These are phyloP conservation scores for Hyperoplus lanceolatus DNA, from an alignment of 2,797 vertebrate species.

Conservation along the genomic window DNA sequence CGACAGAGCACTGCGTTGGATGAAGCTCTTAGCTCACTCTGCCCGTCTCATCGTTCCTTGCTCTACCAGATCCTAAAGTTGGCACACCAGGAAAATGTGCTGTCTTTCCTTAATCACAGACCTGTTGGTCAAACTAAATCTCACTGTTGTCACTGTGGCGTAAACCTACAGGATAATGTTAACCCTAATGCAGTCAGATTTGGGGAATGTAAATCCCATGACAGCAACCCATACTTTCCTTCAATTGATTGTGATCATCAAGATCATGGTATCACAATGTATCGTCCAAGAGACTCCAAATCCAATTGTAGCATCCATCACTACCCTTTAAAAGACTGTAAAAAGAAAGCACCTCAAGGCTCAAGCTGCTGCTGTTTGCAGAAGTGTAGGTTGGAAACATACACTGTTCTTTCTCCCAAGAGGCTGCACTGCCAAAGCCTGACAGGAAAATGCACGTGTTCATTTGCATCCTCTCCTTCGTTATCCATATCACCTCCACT, in stretches of 20 bases:
- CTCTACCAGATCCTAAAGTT: conserved; percentile 92
- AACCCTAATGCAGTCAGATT: conserved; percentile 69
- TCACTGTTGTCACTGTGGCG: conserved; percentile 82
- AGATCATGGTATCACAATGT: conserved; percentile 40
- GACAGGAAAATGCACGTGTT: conserved; percentile 75
- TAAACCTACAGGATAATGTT: conserved; percentile 74
- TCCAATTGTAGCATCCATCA: conserved; percentile 55
- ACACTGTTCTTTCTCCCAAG: conserved; percentile 85
- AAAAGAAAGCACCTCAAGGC: conserved; percentile 44
- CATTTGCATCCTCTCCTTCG: conserved; percentile 54
- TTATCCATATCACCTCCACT: conserved; percentile 48
- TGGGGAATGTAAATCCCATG: conserved; percentile 79
- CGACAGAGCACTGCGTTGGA: conserved; percentile 80
- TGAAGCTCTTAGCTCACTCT: conserved; percentile 91
- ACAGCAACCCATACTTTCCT: conserved; percentile 34
- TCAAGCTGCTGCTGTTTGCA: conserved; percentile 81
- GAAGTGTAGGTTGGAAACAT: conserved; percentile 82
- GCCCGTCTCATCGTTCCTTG: conserved; percentile 92
- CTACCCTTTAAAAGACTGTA: conserved; percentile 57
- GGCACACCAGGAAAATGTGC: conserved; percentile 87
- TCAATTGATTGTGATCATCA: conserved; percentile 59
- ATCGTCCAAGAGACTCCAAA: conserved; percentile 54
- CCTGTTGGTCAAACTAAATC: conserved; percentile 78
- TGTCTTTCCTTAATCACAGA: conserved; percentile 76
- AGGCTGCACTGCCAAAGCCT: conserved; percentile 88